These are phyloP conservation scores for Cisticola juncidis DNA, from an alignment of 2,113 vertebrate species.

Conservation along the genomic window DNA sequence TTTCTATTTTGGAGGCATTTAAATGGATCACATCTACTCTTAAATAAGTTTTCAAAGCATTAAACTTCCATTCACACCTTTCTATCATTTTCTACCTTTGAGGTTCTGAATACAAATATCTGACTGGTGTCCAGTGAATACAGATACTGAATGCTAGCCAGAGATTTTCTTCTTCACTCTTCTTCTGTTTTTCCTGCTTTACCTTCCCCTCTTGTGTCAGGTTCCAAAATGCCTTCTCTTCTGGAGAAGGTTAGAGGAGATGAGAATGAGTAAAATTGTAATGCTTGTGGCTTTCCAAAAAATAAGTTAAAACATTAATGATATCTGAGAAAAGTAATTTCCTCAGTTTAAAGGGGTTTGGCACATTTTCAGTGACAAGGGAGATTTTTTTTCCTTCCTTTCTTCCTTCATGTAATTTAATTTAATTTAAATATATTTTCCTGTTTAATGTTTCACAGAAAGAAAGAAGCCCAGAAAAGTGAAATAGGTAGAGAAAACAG, in stretches of 20 bases:
- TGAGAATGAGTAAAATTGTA: background rate
- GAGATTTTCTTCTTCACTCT: background rate
- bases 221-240: background rate
- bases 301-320: background rate
- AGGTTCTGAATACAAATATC: conserved; percentile 12
- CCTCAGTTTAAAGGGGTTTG: background rate
- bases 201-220: background rate
- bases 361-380: background rate
- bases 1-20: conserved; percentile 5
- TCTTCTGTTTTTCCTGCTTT: background rate
- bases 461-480: background rate
- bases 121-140: background rate
- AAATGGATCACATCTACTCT: background rate
- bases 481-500: background rate
- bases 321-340: conserved; percentile 35
- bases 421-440: conserved; percentile 17
- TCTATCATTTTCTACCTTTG: background rate
- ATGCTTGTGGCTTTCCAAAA: background rate
- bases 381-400: background rate
- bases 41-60: conserved; percentile 29
- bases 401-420: background rate
- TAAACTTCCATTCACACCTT: conserved; percentile 21
- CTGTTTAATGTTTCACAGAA: background rate
- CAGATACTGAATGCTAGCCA: background rate
- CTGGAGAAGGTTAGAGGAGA: background rate